Evolutionary conservation across 2,113 vertebrate species (phyloP).

Genomic region (Mesembrinibis cayennensis): DNA sequence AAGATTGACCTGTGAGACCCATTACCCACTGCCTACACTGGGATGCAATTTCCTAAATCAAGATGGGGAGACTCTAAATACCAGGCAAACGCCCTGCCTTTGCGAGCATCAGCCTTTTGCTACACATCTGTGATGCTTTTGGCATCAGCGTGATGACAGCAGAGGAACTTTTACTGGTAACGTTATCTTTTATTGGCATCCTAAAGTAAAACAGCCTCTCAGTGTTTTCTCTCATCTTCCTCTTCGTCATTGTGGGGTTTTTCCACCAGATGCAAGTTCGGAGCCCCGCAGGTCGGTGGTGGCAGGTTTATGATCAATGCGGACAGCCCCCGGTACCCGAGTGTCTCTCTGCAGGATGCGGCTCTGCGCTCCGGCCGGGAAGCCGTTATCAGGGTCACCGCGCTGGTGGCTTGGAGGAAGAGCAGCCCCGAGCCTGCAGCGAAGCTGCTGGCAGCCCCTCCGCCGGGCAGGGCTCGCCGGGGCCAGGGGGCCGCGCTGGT

Average conservation of each 20-base stretch:
- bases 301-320: neutral
- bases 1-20: neutral
- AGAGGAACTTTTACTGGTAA: neutral
- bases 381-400: accelerated
- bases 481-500: accelerated
- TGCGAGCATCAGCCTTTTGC: neutral
- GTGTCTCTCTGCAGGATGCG: neutral
- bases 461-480: accelerated
- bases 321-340: neutral
- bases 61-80: neutral
- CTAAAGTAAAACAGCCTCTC: conserved; percentile 19
- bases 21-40: neutral
- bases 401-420: neutral
- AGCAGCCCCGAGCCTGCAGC: neutral
- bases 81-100: neutral
- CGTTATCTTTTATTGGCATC: conserved; percentile 27
- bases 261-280: neutral
- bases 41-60: neutral
- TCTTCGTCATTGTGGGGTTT: neutral
- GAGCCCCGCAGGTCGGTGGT: neutral
- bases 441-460: neutral
- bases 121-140: neutral
- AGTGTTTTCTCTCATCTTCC: neutral
- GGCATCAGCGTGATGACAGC: conserved; percentile 5
- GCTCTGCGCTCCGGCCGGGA: neutral